Percentiles rank a stretch among this genome's conserved stretches.
Conservation (phyloP, 2,113 vertebrate species). For the Antidorcas marsupialis region DNA sequence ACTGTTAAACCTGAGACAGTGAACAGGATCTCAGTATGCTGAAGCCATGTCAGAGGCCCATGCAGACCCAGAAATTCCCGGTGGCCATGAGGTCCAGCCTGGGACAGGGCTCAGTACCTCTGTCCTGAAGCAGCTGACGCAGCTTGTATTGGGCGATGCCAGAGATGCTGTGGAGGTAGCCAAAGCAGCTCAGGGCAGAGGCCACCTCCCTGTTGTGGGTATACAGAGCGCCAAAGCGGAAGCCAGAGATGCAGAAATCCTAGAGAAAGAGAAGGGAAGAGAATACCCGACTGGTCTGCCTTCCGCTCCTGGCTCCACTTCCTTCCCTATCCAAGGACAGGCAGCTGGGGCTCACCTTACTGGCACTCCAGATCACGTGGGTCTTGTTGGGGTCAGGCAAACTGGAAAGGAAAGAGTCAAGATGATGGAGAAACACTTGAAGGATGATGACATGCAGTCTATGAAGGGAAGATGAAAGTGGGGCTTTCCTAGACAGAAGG, state of each 20-base stretch:
- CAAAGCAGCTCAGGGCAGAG: constrained; percentile 85
- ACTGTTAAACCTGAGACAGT: neutral
- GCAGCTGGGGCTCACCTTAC: constrained; percentile 83
- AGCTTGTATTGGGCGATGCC: constrained; percentile 88
- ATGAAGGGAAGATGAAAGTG: neutral
- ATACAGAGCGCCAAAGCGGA: constrained; percentile 88
- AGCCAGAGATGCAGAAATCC: constrained; percentile 91
- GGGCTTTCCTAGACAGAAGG: neutral
- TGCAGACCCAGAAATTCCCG: neutral
- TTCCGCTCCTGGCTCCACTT: neutral
- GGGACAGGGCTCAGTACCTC: constrained; percentile 80
- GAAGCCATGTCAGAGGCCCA: neutral
- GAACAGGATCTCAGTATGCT: neutral
- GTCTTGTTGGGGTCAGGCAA: constrained; percentile 93
- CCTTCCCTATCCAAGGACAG: neutral
- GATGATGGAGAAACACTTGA: neutral
- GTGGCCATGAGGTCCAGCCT: neutral
- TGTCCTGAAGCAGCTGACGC: constrained; percentile 85
- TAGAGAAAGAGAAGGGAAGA: constrained; percentile 59
- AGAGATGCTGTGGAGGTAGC: constrained; percentile 84
- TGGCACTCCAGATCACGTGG: constrained; percentile 92
- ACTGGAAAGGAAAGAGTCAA: constrained; percentile 75
- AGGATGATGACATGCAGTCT: neutral
- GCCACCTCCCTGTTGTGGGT: constrained; percentile 86
- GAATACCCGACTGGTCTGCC: neutral